Percentiles rank a stretch among this genome's conserved stretches.
Evolutionary conservation across 2,797 vertebrate species (phyloP).

Genomic region (Manis pentadactyla): DNA sequence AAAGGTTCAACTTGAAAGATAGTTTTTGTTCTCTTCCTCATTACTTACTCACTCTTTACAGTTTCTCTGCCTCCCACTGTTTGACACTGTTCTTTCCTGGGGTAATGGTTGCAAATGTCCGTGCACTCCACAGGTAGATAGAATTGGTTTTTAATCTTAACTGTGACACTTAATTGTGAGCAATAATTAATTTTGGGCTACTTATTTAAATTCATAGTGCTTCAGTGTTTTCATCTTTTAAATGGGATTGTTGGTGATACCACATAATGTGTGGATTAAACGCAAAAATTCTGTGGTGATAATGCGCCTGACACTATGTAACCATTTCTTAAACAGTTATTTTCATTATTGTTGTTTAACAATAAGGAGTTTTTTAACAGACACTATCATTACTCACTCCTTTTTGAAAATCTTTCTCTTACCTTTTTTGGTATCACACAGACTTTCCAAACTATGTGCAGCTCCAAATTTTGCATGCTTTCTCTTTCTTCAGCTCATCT

Average conservation of each 20-base stretch:
- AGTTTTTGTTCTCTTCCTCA: background rate
- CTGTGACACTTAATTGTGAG: background rate
- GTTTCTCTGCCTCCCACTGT: background rate
- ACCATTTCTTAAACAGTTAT: background rate
- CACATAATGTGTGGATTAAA: background rate
- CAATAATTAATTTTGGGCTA: background rate
- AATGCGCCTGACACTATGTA: background rate
- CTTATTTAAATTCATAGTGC: background rate
- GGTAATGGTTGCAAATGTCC: background rate
- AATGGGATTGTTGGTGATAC: background rate
- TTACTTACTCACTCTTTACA: background rate
- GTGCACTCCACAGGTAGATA: background rate
- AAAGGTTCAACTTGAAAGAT: background rate
- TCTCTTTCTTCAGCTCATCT: background rate
- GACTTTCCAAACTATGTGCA: background rate
- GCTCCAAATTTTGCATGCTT: fast-evolving
- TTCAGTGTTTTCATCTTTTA: background rate
- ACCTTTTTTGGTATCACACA: background rate
- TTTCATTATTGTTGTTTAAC: background rate
- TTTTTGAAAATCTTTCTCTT: background rate
- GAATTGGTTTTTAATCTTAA: background rate
- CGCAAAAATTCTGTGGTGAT: background rate
- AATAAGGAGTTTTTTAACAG: background rate
- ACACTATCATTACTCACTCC: background rate
- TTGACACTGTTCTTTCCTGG: background rate